Conservation (phyloP, 2,113 vertebrate species). For the Paramormyrops kingsleyae region DNA sequence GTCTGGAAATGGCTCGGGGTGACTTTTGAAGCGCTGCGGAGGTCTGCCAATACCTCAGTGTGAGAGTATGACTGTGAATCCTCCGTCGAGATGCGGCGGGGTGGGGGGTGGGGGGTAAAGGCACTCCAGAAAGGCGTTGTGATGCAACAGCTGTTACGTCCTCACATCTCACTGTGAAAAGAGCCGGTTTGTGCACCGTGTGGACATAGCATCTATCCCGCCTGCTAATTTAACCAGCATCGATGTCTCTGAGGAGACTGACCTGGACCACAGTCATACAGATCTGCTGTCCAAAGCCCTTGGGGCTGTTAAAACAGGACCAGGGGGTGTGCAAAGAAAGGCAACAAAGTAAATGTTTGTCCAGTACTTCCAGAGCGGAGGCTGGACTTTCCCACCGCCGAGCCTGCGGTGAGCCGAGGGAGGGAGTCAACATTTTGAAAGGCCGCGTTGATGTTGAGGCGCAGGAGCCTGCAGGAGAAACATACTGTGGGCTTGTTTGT, state of each 20-base stretch:
- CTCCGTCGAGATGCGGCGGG: neutral
- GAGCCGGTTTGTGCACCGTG: constrained; percentile 29
- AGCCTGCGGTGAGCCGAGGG: constrained; percentile 26
- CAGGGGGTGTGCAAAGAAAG: constrained; percentile 42
- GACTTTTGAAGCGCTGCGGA: constrained; percentile 34
- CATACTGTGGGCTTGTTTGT: neutral
- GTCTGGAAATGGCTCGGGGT: constrained; percentile 14
- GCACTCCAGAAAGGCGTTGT: constrained; percentile 28
- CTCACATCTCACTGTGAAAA: constrained; percentile 30
- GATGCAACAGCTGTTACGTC: constrained; percentile 18
- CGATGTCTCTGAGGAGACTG: constrained; percentile 42
- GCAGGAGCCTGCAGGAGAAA: neutral
- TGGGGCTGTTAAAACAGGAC: constrained; percentile 51
- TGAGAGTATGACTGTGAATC: neutral
- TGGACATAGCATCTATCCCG: constrained; percentile 26
- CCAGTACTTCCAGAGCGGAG: constrained; percentile 60
- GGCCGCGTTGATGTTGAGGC: constrained; percentile 19
- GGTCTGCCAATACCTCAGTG: neutral
- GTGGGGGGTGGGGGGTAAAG: neutral
- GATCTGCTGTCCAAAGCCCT: constrained; percentile 36
- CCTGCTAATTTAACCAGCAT: constrained; percentile 50
- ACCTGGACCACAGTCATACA: constrained; percentile 37
- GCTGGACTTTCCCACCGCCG: constrained; percentile 61
- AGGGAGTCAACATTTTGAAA: constrained; percentile 31
- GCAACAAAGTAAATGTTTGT: constrained; percentile 67